Percentiles rank a stretch among this genome's conserved stretches.
These are phyloP conservation scores for Rhinogobius similis DNA, from an alignment of 2,113 vertebrate species.

Conservation along the genomic window DNA sequence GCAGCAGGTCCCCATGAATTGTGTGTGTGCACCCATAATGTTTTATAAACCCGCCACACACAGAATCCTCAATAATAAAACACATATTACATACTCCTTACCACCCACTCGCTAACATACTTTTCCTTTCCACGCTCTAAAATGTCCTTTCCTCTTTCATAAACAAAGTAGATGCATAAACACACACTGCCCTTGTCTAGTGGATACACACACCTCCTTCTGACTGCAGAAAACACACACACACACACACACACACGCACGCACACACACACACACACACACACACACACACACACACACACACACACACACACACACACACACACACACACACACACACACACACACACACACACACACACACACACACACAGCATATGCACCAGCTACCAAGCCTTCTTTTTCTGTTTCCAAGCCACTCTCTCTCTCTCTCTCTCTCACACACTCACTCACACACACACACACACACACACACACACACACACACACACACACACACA, in stretches of 20 bases:
- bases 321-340: constrained; percentile 60
- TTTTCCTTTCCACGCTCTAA: constrained; percentile 49
- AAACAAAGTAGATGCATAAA: constrained; percentile 84
- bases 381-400: constrained; percentile 64
- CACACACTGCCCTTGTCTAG: constrained; percentile 71
- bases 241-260: too few relatives aligned
- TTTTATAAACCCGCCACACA: constrained; percentile 31
- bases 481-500: constrained; percentile 33
- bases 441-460: constrained; percentile 17
- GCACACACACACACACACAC: constrained; percentile 55
- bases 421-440: neutral
- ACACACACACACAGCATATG: constrained; percentile 52
- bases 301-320: constrained; percentile 55
- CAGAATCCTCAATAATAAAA: constrained; percentile 61
- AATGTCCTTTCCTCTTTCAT: constrained; percentile 78
- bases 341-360: constrained; percentile 67
- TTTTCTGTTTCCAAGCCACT: constrained; percentile 69
- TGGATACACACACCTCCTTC: constrained; percentile 69
- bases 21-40: neutral
- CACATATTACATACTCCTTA: constrained; percentile 53
- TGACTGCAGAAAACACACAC: constrained; percentile 64
- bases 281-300: constrained; percentile 55
- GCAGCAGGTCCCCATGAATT: neutral
- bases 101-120: constrained; percentile 64
- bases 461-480: constrained; percentile 36